Base-by-base conservation (phyloP, 2,113 vertebrate genomes). In the Rana temporaria region DNA sequence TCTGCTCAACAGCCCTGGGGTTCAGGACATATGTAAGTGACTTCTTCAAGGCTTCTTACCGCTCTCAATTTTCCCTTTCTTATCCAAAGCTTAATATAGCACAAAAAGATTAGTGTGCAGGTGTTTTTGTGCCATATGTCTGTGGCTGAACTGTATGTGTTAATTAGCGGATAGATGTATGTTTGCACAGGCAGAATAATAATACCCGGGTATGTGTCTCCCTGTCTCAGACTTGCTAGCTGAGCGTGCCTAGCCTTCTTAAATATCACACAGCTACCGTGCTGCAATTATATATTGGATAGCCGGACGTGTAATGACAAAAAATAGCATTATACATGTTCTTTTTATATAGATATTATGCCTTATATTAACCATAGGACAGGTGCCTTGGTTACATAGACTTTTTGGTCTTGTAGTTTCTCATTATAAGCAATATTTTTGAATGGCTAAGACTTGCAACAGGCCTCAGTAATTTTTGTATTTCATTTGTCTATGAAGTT, bases 1-100 rank as follows among this genome's bases (percentile, higher is more conserved):
- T 56, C 77, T 75, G 72, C 72, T 38, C 57, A 75, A 75, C 72
- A 75, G 72, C 63, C 53, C 53, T 79, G 26, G 77, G 42, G 55
- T 79, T 69, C 65, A 68, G 65, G 64, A 68, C 57, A 14, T 79
- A 57, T 20, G 65, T 68, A 59, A 67, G 64, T 68, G 65, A 69
- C n/a, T 57, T 79, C 76, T 78, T 66, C 53, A 66, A 67, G 38
- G 76, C 34, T 34, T 30, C 62, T 79, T 42, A 22, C 75, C 48
- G 48, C 52, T 55, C 52, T 19, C n/a, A 16, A 55, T 30, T 67
- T 69, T 26, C 64, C 48, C 77, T 79, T 79, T 69, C 2, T 65
- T 59, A 59, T 59, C 16, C 20, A 65, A 24, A 42, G 22, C 14
- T 76, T 48, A 78, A 24, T 53, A 62, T 78, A 9, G 18, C n/a